Evolutionary conservation across 2,888 invertebrate genomes (phyloP), one percentile per base, ranked within the genome.

Genomic region (Amaurobius ferox): DNA sequence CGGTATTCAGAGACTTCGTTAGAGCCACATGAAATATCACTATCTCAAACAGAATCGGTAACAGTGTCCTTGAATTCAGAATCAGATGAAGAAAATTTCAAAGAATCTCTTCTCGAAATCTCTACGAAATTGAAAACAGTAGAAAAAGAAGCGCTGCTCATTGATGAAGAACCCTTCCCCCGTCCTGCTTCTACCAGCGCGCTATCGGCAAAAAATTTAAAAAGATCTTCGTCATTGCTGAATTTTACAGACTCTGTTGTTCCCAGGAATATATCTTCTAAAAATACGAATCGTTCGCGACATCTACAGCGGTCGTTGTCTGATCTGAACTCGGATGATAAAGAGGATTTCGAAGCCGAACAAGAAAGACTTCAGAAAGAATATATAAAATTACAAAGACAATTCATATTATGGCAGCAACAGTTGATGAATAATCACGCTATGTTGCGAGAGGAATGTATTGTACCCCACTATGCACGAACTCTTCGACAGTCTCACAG

Each of bases 381-480:
- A 32, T 88, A 88, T 39, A 39, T 73, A 26, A 80, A 86, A 11
- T 71, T 88, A 3, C 88, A 88, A 26, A 67, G 76, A 28, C 88
- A 88, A 66, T 88, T 88, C 32, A 29, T 88, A 7, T 19, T 80
- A 16, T 88, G 86, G 80, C 86, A 88, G 44, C 70, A 86, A 29
- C 88, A 88, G 39, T 26, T 88, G 40, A 19, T 81, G 23, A 77
- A 23, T 32, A 81, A 87, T 32, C 87, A 87, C 77, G 81, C 77
- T 73, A 78, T 81, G 78, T n/a, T 87, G 48, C 32, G 79, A 7
- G 78, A 80, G 16, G 87, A 81, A 39, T 73, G 78, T 62, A 55
- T 80, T 13, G 74, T 81, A 13, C 81, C 87, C 11, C 74, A 74
- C 26, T 73, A 77, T 23, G 79, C 85, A 9, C 40, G 86, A 11